phyloP scores from a whole-genome alignment of 2,113 vertebrate species.

The Oreochromis aureus region DNA sequence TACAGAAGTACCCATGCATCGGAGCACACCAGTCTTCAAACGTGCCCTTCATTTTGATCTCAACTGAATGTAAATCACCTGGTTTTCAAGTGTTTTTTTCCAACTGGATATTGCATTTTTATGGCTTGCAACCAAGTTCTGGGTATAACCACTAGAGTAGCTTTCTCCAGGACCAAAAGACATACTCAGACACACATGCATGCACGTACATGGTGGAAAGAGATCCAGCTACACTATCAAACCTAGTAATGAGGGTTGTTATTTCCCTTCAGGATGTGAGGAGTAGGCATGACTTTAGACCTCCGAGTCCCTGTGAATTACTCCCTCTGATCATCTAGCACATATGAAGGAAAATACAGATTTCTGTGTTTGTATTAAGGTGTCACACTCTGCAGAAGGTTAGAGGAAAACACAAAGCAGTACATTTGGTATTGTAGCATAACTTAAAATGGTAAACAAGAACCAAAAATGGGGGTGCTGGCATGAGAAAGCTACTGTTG shows the following conservation, averaged over 20 bases:
- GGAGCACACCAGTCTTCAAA: not conserved
- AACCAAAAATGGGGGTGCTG: rapidly evolving
- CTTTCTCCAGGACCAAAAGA: not conserved
- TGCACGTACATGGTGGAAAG: not conserved
- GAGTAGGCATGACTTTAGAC: not conserved
- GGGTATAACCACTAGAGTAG: not conserved
- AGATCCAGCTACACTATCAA: not conserved
- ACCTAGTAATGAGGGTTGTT: not conserved
- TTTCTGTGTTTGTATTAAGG: not conserved
- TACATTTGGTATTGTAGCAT: not conserved
- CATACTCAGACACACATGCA: not conserved
- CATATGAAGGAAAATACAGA: not conserved
- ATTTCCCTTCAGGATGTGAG: not conserved
- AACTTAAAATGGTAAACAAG: not conserved
- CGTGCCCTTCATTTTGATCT: not conserved
- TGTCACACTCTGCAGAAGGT: not conserved
- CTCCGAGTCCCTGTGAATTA: not conserved
- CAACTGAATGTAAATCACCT: not conserved
- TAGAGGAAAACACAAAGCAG: not conserved
- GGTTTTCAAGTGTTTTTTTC: not conserved
- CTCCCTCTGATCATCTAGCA: not conserved
- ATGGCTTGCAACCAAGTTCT: not conserved
- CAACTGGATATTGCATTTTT: not conserved
- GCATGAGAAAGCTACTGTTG: not conserved
- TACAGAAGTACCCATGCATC: not conserved